Evolutionary conservation across 2,888 invertebrate genomes (phyloP).

Genomic region (Eremobia ochroleuca): DNA sequence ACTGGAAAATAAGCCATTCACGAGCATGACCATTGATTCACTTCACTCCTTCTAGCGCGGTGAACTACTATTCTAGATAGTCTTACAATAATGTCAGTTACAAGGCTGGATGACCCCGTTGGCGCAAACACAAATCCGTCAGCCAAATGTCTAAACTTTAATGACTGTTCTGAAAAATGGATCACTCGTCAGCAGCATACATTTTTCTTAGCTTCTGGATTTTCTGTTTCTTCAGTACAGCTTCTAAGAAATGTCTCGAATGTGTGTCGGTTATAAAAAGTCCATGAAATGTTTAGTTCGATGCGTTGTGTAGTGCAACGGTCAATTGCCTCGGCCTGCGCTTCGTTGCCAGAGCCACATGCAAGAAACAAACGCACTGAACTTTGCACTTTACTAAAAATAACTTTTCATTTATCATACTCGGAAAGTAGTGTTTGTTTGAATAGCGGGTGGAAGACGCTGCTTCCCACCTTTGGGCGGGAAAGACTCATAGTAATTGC

Average conservation of each 20-base stretch:
- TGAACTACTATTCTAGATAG: constrained; percentile 38
- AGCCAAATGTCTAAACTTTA: constrained; percentile 46
- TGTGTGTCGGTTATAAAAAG: constrained; percentile 47
- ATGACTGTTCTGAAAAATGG: constrained; percentile 30
- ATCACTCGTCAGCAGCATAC: constrained; percentile 31
- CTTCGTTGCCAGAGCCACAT: constrained; percentile 29
- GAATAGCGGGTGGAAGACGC: no score
- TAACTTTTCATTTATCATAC: no score
- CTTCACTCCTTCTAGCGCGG: constrained; percentile 26
- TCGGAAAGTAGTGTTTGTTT: no score
- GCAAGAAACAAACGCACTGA: constrained; percentile 56
- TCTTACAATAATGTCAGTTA: constrained; percentile 38
- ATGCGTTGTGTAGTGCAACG: constrained; percentile 46
- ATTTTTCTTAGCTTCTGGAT: constrained; percentile 2
- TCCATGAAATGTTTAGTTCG: constrained; percentile 28
- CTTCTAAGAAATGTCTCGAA: constrained; percentile 39
- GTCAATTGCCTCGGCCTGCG: constrained; percentile 69
- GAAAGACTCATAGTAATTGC: no score
- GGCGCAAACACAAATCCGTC: constrained; percentile 60
- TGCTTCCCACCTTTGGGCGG: no score
- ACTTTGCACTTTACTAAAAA: constrained; percentile 59
- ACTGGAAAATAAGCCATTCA: constrained; percentile 26
- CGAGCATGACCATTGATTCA: neutral
- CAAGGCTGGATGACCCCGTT: constrained; percentile 55
- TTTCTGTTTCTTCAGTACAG: neutral